Evolutionary conservation across 2,113 vertebrate genomes (phyloP).

Genomic region (Probosciger aterrimus): DNA sequence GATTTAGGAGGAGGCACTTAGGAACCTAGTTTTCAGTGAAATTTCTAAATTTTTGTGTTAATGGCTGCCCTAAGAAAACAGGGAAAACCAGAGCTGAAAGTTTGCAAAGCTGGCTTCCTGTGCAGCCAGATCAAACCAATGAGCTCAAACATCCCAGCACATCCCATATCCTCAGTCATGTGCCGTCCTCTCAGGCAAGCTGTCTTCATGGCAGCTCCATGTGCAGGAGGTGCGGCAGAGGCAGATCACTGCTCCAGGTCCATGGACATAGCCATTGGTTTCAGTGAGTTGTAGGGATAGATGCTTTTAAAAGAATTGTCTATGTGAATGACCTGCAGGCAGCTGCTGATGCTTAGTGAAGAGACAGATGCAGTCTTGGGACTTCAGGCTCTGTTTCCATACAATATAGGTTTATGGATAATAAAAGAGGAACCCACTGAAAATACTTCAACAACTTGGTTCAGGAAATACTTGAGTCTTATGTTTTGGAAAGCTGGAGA

Average conservation of each 20-base stretch:
- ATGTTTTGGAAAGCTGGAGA: neutral
- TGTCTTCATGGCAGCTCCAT: neutral
- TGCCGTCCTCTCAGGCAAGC: neutral
- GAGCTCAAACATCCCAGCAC: neutral
- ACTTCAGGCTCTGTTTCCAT: neutral
- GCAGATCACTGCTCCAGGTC: neutral
- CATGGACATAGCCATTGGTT: accelerated
- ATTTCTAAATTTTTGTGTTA: neutral
- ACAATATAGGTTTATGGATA: neutral
- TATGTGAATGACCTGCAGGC: neutral
- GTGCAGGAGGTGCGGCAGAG: neutral
- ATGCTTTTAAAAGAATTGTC: neutral
- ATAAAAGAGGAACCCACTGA: neutral
- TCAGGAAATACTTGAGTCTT: neutral
- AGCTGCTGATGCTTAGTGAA: neutral
- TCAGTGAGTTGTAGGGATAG: neutral
- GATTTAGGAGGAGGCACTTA: neutral
- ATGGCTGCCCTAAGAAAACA: neutral
- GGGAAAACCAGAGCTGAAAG: neutral
- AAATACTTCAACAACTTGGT: neutral
- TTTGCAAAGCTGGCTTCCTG: neutral
- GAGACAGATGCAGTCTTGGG: neutral
- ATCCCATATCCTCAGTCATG: neutral
- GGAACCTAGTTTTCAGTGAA: neutral
- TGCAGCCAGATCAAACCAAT: neutral